A percentile compares a stretch with the other conserved stretches of the same genome.
phyloP scores from a whole-genome alignment of 2,113 vertebrate species.

The Perccottus glenii region DNA sequence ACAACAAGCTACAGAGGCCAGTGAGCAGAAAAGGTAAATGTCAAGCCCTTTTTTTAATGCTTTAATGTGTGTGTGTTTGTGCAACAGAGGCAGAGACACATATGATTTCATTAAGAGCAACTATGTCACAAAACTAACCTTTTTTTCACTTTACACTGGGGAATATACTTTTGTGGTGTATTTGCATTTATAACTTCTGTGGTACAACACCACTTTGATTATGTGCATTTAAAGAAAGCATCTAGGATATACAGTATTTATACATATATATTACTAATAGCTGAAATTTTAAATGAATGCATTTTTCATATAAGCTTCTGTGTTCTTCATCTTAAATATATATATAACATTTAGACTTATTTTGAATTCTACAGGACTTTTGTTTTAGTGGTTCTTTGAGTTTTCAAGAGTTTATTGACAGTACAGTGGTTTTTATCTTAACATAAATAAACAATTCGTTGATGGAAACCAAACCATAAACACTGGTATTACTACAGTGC shows the following conservation, averaged over 20 bases:
- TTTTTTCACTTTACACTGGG: constrained; percentile 18
- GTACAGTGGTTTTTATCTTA: constrained; percentile 64
- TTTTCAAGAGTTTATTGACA: constrained; percentile 54
- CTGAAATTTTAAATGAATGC: constrained; percentile 41
- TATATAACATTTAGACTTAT: constrained; percentile 57
- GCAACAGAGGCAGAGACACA: constrained; percentile 5
- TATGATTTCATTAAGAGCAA: constrained; percentile 25
- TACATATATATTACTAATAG: constrained; percentile 64
- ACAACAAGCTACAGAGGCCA: no score
- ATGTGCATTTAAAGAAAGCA: constrained; percentile 47
- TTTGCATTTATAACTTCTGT: constrained; percentile 15
- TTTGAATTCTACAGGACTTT: constrained; percentile 60
- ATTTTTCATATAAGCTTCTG: constrained; percentile 46
- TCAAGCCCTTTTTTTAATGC: not conserved
- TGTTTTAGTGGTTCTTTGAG: constrained; percentile 58
- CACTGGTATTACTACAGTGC: constrained; percentile 13
- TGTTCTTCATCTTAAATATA: constrained; percentile 66
- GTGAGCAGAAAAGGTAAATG: no score
- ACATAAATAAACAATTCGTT: constrained; percentile 19
- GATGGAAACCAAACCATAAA: constrained; percentile 14
- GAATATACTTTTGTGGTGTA: constrained; percentile 5
- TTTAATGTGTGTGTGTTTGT: constrained; percentile 3
- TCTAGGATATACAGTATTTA: constrained; percentile 48
- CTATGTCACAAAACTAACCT: constrained; percentile 7
- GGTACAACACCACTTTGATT: constrained; percentile 6